Evolutionary conservation across 2,888 invertebrate species (phyloP), one percentile per base, ranked within the genome.

Genomic region (Chaetogeoica ovagalla): DNA sequence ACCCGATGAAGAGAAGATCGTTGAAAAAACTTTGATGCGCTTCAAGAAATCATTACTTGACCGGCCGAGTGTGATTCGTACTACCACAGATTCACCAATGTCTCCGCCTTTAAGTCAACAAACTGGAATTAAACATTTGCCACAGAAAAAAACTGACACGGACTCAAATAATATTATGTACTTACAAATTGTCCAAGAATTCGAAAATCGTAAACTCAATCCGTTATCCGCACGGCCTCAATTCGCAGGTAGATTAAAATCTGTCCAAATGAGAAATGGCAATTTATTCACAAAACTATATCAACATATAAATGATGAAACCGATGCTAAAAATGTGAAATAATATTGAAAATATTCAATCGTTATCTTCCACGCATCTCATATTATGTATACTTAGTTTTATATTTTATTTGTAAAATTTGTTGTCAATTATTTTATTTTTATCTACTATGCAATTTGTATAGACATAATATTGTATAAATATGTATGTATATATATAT

Each of bases 51-150:
- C 77, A 82, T 82, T 62, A 82, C 81, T 81, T 17, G 83, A 84
- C 17, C 87, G 90, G 13, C 89, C 88, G 6, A 88, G 86, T 73
- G 89, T 91, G 1, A 90, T 91, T 82, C 87, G 94, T 72, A 92
- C 94, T 2, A 94, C 93, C 0, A 94, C 94, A 0, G 95, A 95
- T 86, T 94, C 94, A 0, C 94, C 94, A 0, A 90, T 94, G 86
- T 95, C 95, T 0, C 94, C 94, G 0, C 92, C 93, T 0, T 91
- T 92, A 82, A 48, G 75, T 65, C 81, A 72, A 55, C 79, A 68
- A 52, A 74, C 39, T 0, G 70, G 66, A 48, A 48, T 59, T 17
- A 73, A 68, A 81, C 55, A 63, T 81, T 57, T 82, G 52, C 37
- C 52, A 7, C 63, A 43, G 11, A 72, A 60, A 1, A 55, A 37